Percentiles rank a stretch among this genome's conserved stretches.
These are phyloP conservation scores for Drosophila siamana DNA, from an alignment of 2,888 invertebrate genomes.

Conservation along the genomic window DNA sequence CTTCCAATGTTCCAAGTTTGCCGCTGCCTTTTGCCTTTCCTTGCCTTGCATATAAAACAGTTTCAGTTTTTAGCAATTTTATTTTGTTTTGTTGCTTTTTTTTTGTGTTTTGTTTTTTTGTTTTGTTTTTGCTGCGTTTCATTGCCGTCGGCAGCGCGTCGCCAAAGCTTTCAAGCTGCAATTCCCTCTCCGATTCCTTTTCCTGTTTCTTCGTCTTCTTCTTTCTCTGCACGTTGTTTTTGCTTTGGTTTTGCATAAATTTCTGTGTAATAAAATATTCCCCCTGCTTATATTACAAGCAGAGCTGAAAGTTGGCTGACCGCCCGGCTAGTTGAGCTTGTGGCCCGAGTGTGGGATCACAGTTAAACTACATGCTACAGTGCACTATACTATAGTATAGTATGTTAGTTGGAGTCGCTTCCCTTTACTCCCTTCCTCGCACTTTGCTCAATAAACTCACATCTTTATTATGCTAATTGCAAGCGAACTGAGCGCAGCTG, in stretches of 20 bases:
- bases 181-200: constrained; percentile 5
- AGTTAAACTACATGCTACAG: not conserved
- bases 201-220: constrained; percentile 4
- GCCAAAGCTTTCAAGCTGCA: constrained; percentile 73
- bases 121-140: constrained; percentile 44
- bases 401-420: not conserved
- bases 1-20: constrained; percentile 30
- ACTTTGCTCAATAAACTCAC: not conserved
- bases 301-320: constrained; percentile 35
- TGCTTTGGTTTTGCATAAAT: constrained; percentile 70
- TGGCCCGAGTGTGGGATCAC: constrained; percentile 4
- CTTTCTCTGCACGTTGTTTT: constrained; percentile 46
- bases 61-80: constrained; percentile 60
- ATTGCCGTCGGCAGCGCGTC: constrained; percentile 77
- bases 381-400: too few species aligned
- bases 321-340: constrained; percentile 26
- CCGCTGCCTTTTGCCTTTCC: constrained; percentile 45
- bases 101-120: constrained; percentile 4
- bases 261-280: constrained; percentile 78
- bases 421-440: not conserved
- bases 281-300: constrained; percentile 70
- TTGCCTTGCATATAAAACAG: constrained; percentile 77
- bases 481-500: not conserved
- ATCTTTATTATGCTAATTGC: constrained; percentile 23
- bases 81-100: constrained; percentile 12